Percentiles rank a stretch among this genome's conserved stretches.
Evolutionary conservation across 2,797 vertebrate genomes (phyloP).

Genomic region (Echeneis naucrates): DNA sequence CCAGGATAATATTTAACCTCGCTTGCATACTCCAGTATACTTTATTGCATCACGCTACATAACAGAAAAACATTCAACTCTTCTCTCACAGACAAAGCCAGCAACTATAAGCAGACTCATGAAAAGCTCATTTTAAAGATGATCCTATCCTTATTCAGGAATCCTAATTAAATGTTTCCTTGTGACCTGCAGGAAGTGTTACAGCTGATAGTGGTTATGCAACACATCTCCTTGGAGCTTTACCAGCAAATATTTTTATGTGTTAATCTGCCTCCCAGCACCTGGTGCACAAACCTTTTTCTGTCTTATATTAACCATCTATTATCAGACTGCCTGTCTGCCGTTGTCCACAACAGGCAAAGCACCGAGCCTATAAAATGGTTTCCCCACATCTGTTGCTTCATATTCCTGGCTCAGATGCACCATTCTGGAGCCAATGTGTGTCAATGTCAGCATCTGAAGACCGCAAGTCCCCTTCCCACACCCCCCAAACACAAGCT

Average conservation of each 20-base stretch:
- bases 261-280: slow-evolving; percentile 63
- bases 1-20: slow-evolving; percentile 6
- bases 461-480: slow-evolving; percentile 56
- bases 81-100: neutral
- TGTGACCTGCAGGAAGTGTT: slow-evolving; percentile 28
- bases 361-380: slow-evolving; percentile 52
- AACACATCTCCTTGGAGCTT: slow-evolving; percentile 58
- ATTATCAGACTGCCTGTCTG: slow-evolving; percentile 60
- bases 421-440: slow-evolving; percentile 57
- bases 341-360: slow-evolving; percentile 43
- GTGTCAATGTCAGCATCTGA: slow-evolving; percentile 67
- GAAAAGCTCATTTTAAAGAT: slow-evolving; percentile 17
- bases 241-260: slow-evolving; percentile 57
- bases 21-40: slow-evolving; percentile 2
- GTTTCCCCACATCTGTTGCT: slow-evolving; percentile 59
- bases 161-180: slow-evolving; percentile 27
- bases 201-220: slow-evolving; percentile 48
- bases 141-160: slow-evolving; percentile 21
- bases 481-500: slow-evolving; percentile 50
- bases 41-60: slow-evolving; percentile 35
- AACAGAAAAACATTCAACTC: slow-evolving; percentile 6
- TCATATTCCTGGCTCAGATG: slow-evolving; percentile 66
- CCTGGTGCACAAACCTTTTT: slow-evolving; percentile 45
- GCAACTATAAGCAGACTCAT: slow-evolving; percentile 11
- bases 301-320: slow-evolving; percentile 50